phyloP scores from a whole-genome alignment of 2,888 invertebrate species.

The Euproctis similis region DNA sequence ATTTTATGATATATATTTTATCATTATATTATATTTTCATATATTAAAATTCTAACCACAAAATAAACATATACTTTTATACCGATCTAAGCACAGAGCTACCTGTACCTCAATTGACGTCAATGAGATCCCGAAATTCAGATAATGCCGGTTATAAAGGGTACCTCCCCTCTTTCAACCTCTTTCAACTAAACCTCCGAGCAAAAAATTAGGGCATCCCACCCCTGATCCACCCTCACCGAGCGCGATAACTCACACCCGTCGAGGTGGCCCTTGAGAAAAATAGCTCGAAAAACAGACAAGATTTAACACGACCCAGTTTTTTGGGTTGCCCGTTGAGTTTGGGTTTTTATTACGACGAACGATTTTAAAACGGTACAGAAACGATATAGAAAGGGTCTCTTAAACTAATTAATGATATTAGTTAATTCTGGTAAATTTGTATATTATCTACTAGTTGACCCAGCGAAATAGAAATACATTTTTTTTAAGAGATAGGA shows the following conservation, averaged over 20 bases:
- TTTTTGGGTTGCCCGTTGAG: constrained; percentile 24
- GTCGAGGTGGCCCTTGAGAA: constrained; percentile 62
- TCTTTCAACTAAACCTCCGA: constrained; percentile 56
- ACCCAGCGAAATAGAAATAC: no score
- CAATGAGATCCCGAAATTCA: constrained; percentile 26
- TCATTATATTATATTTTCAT: no score
- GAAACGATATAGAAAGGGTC: no score
- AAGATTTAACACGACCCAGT: constrained; percentile 61
- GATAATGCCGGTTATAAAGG: constrained; percentile 27
- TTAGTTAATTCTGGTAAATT: no score
- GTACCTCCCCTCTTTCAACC: no score
- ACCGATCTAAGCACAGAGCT: no score
- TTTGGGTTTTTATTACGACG: constrained; percentile 15
- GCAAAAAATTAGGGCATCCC: constrained; percentile 67
- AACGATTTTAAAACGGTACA: constrained; percentile 19
- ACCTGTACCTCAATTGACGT: constrained; percentile 28
- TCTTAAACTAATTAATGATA: no score
- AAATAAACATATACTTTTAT: no score
- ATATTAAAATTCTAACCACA: no score
- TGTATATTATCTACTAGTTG: no score
- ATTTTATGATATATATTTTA: no score
- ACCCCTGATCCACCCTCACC: constrained; percentile 17
- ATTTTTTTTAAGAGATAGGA: no score
- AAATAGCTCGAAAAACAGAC: constrained; percentile 69
- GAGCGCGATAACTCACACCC: constrained; percentile 26